Evolutionary conservation across 2,797 vertebrate genomes (phyloP).

Genomic region (Amazonetta brasiliensis): DNA sequence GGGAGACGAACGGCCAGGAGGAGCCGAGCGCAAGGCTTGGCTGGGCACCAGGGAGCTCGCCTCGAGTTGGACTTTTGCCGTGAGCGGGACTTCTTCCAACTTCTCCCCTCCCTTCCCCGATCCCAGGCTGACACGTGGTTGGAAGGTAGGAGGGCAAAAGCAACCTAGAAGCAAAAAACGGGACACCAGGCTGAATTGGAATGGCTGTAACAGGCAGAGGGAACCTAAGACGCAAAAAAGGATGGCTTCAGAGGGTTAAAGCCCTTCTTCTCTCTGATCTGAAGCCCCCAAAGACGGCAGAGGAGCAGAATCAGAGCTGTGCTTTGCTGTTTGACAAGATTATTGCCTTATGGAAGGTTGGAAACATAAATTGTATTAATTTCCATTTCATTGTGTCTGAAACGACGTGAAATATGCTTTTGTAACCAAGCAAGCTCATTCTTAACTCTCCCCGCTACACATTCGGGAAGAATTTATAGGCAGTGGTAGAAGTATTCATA

Average conservation of each 20-base stretch:
- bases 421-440: not conserved
- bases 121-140: not conserved
- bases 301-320: not conserved
- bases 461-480: slow-evolving; percentile 34
- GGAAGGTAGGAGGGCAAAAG: not conserved
- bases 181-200: not conserved
- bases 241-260: not conserved
- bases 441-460: not conserved
- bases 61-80: not conserved
- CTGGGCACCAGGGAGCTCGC: not conserved
- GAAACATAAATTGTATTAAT: not conserved
- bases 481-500: not conserved
- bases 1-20: not conserved
- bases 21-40: not conserved
- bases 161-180: not conserved
- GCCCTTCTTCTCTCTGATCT: not conserved
- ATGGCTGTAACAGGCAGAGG: not conserved
- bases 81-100: not conserved
- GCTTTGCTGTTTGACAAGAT: not conserved
- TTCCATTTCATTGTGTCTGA: not conserved
- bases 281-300: not conserved
- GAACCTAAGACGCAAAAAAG: not conserved
- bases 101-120: not conserved
- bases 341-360: not conserved
- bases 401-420: not conserved